A percentile compares a stretch with the other conserved stretches of the same genome.
phyloP scores from a whole-genome alignment of 92 coral and sea anemone genomes.

The Epizoanthus fatuus region DNA sequence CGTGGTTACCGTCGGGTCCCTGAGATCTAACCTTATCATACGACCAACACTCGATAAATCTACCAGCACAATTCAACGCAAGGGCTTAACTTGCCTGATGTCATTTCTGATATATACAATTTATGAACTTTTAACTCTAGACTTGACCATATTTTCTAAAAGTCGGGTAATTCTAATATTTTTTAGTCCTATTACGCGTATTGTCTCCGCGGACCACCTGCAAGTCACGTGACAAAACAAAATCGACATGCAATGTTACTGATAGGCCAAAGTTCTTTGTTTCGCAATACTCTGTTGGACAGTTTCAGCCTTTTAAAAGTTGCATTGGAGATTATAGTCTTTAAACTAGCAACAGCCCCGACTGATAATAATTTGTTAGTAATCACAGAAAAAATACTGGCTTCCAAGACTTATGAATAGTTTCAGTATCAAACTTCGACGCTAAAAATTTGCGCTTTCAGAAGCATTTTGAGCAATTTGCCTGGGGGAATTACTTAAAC shows the following conservation, averaged over 20 bases:
- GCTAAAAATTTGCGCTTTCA: background rate
- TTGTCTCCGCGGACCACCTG: slow-evolving; percentile 16
- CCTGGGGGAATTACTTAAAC: background rate
- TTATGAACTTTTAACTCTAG: background rate
- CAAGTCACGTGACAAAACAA: slow-evolving; percentile 34
- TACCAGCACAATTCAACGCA: background rate
- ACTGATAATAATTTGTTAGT: background rate
- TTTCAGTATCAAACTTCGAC: background rate
- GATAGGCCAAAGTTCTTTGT: slow-evolving; percentile 14
- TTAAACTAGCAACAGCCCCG: background rate
- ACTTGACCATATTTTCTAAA: background rate
- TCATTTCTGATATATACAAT: background rate
- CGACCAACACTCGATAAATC: background rate
- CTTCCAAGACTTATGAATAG: background rate
- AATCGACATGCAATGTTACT: background rate
- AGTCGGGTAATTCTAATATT: too few species aligned
- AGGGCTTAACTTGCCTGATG: background rate
- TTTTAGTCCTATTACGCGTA: background rate
- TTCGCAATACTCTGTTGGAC: slow-evolving; percentile 3
- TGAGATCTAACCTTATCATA: slow-evolving; percentile 17
- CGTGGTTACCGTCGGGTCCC: background rate
- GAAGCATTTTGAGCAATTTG: too few species aligned
- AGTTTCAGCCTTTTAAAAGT: background rate
- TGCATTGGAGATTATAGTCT: slow-evolving; percentile 23
- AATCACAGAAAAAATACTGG: background rate